Evolutionary conservation across 2,113 vertebrate genomes (phyloP).

Genomic region (Cryptomyrus ogoouensis): DNA sequence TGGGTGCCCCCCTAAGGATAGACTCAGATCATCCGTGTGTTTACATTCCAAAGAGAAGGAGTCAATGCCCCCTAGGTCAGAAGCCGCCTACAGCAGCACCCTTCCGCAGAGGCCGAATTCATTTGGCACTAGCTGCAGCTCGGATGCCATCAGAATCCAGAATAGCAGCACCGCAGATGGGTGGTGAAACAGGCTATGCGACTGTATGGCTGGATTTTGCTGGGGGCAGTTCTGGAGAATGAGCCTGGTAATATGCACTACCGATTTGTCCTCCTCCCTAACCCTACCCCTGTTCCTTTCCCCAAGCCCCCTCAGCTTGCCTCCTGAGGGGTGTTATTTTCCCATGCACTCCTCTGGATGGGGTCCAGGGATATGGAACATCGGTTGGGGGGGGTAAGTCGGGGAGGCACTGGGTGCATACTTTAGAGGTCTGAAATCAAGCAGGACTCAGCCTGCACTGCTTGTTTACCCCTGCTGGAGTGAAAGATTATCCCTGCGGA

Average conservation of each 20-base stretch:
- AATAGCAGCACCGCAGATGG: not conserved
- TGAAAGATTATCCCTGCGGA: not conserved
- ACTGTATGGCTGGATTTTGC: not conserved
- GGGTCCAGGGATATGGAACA: slow-evolving; percentile 60
- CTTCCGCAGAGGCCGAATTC: not conserved
- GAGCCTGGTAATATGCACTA: not conserved
- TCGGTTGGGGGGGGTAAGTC: slow-evolving; percentile 51
- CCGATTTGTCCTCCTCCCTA: not conserved
- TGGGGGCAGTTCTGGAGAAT: not conserved
- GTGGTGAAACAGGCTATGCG: not conserved
- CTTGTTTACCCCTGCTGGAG: not conserved
- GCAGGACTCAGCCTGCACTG: slow-evolving; percentile 38
- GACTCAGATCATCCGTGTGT: not conserved
- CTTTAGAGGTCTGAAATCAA: slow-evolving; percentile 61
- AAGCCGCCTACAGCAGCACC: not conserved
- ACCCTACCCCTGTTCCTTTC: slow-evolving; percentile 37
- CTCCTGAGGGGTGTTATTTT: slow-evolving; percentile 64
- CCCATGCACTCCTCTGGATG: slow-evolving; percentile 82
- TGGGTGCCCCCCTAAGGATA: not conserved
- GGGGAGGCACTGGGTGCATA: slow-evolving; percentile 13
- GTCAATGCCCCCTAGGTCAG: slow-evolving; percentile 1
- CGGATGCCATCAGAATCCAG: not conserved
- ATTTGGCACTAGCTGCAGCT: not conserved
- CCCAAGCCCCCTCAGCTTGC: not conserved
- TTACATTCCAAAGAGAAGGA: slow-evolving; percentile 8